phyloP scores from a whole-genome alignment of 2,113 vertebrate species.

The Podarcis cretensis region DNA sequence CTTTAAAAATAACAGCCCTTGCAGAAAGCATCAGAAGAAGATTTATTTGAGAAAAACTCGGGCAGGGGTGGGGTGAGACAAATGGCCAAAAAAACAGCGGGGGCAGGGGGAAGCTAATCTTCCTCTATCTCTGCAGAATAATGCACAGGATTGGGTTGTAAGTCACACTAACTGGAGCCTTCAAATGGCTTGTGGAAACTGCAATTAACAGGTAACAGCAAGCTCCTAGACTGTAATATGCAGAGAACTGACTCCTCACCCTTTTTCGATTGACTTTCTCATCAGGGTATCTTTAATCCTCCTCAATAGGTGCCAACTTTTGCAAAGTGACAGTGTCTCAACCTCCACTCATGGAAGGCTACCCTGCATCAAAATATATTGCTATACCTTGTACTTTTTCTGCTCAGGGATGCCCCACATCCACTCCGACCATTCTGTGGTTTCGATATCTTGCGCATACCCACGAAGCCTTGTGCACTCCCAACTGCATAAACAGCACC shows the following conservation, averaged over 20 bases:
- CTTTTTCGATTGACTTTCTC: background rate
- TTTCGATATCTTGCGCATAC: conserved; percentile 65
- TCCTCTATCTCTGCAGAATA: background rate
- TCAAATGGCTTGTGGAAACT: background rate
- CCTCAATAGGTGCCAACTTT: conserved; percentile 53
- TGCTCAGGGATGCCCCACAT: background rate
- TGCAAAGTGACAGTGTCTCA: conserved; percentile 71
- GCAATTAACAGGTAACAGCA: background rate
- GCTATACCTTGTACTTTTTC: conserved; percentile 65
- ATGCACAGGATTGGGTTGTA: too few species aligned
- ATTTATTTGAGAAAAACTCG: background rate
- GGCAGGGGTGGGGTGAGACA: background rate
- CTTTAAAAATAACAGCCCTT: background rate
- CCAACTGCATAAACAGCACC: background rate
- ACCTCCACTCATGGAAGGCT: conserved; percentile 47
- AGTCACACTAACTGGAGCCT: too few species aligned
- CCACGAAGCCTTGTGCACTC: conserved; percentile 59
- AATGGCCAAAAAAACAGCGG: background rate
- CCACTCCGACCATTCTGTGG: conserved; percentile 60
- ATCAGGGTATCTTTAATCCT: conserved; percentile 4
- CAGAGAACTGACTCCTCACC: background rate
- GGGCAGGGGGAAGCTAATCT: background rate
- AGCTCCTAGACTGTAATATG: background rate
- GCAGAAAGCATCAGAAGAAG: background rate
- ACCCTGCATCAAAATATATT: background rate